Evolutionary conservation across 2,888 invertebrate genomes (phyloP), one percentile per base, ranked within the genome.

Genomic region (Brenthis ino): DNA sequence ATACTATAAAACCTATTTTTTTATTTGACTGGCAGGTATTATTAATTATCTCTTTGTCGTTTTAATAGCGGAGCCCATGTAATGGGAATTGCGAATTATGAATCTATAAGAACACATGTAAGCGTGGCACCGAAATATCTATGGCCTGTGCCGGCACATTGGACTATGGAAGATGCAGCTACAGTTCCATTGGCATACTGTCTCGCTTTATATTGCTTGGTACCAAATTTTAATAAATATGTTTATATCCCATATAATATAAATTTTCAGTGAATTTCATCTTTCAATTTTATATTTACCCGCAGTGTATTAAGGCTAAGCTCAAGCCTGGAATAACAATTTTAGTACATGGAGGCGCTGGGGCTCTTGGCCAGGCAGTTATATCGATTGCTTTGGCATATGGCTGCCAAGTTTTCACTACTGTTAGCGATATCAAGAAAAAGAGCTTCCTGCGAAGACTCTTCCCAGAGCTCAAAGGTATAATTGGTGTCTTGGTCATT

Each of bases 121-220:
- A 85, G 85, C 55, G 93, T 93, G 6, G 89, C 93, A 72, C 83
- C 85, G 0, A 81, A 90, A 57, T 82, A 94, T 67, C 75, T 87
- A 50, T 97, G 96, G 96, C 92, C 94, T 3, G 91, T 97, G 8
- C 96, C 97, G 0, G 88, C 94, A 0, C 80, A 91, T 24, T 97
- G 96, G 96, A 93, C 92, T 3, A 80, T 96, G 28, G 94, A 95
- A 79, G 95, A 97, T 69, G 97, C 96, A 1, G 95, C 96, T 6
- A 95, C 96, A 0, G 94, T 96, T 0, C 97, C 97, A 0, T 94
- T 96, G 43, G 96, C 96, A 0, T 97, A 96, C 78, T 87, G 88
- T 43, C 93, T 95, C 0, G 94, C 94, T 0, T 93, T 84, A 64
- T 87, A 86, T 69, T 82, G 83, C 53, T 74, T 89, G 24, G 87